phyloP scores from a whole-genome alignment of 2,888 invertebrate species.

The Trichopria drosophilae region DNA sequence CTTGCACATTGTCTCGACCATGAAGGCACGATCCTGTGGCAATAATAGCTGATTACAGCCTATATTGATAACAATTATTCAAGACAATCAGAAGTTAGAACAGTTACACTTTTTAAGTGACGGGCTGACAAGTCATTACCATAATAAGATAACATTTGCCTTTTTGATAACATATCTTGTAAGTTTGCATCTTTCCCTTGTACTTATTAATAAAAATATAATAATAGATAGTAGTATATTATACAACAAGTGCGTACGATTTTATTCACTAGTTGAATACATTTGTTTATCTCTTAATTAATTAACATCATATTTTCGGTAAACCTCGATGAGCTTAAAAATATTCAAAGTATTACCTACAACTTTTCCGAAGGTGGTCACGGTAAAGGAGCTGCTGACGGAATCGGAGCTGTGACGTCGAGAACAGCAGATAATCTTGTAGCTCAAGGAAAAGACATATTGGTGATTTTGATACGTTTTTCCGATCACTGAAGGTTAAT shows the following conservation, averaged over 20 bases:
- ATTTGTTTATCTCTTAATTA: no score
- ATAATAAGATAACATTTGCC: slow-evolving; percentile 13
- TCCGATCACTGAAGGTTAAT: background rate
- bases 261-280: no score
- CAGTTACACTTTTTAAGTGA: slow-evolving; percentile 18
- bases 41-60: slow-evolving; percentile 18
- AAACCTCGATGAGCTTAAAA: slow-evolving; percentile 1
- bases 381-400: slow-evolving; percentile 23
- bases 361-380: slow-evolving; percentile 26
- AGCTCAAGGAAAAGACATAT: slow-evolving; percentile 11
- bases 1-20: slow-evolving; percentile 8
- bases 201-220: no score
- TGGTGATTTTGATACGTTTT: slow-evolving; percentile 12
- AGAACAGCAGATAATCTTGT: slow-evolving; percentile 21
- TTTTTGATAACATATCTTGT: no score
- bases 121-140: slow-evolving; percentile 13
- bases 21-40: slow-evolving; percentile 15
- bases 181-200: no score
- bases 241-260: no score
- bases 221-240: no score
- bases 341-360: slow-evolving; percentile 8
- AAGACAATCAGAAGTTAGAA: background rate
- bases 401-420: slow-evolving; percentile 13
- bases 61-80: slow-evolving; percentile 6
- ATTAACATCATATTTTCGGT: no score